phyloP scores from a whole-genome alignment of 2,797 vertebrate species.

The Euphonia xanthogaster region DNA sequence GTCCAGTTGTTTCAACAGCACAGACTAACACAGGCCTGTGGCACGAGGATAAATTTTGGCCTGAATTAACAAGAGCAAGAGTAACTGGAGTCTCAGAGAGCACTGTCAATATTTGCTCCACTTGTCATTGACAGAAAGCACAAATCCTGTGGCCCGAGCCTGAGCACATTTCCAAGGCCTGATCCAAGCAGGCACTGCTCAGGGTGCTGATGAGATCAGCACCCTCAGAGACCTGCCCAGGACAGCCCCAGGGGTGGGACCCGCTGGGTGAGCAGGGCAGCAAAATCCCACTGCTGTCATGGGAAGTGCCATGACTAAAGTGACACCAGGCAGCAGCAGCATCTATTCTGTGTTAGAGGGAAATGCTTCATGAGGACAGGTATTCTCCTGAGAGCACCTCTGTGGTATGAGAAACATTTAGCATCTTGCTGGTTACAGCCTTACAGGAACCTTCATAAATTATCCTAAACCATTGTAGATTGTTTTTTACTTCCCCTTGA shows the following conservation, averaged over 20 bases:
- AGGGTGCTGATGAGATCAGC: neutral
- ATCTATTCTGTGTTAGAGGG: neutral
- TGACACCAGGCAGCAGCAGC: neutral
- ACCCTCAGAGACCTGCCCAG: neutral
- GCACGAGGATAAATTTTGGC: conserved; percentile 30
- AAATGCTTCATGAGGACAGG: neutral
- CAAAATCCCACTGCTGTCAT: neutral
- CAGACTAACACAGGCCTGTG: neutral
- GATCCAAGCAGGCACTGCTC: neutral
- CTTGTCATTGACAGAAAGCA: conserved; percentile 36
- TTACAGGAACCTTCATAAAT: neutral
- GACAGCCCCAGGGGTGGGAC: neutral
- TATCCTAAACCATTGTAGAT: neutral
- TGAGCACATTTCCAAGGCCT: neutral
- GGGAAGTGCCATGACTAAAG: neutral
- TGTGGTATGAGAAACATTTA: neutral
- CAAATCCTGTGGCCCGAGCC: neutral
- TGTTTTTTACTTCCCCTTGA: neutral
- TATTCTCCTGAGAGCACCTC: neutral
- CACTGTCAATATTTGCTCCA: conserved; percentile 62
- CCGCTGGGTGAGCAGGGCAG: neutral
- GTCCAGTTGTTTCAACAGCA: neutral
- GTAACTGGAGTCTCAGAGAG: conserved; percentile 44
- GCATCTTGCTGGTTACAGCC: neutral
- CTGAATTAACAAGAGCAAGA: conserved; percentile 51